Evolutionary conservation across 2,797 vertebrate genomes (phyloP), one percentile per base, ranked within the genome.

Genomic region (Chloroceryle inda): DNA sequence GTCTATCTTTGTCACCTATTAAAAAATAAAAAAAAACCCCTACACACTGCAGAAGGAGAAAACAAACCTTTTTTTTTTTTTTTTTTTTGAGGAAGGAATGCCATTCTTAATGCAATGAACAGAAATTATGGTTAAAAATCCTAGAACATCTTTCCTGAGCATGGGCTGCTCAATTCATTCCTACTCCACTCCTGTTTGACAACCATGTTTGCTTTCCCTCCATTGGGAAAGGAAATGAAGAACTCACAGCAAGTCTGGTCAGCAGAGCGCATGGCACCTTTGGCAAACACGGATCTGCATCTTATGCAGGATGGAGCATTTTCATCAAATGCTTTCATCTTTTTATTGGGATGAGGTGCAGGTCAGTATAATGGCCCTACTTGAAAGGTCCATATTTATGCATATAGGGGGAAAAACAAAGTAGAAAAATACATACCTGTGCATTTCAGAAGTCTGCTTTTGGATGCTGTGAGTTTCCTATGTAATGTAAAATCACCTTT

Each of bases 391-490:
- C 5, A 2, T 74, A 37, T 74, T 71, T 59, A 42, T 44, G 71
- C 21, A 27, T 55, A 20, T 0, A 52, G 29, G 0, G 20, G 5
- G 6, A 37, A 62, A 92, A 80, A 42, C 4, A 29, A 80, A 49
- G 13, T 26, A 40, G 35, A 27, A 71, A 80, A 80, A 9, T 3
- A 37, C 0, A 5, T 49, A 40, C 9, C 63, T 37, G 3, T 45
- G 53, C 19, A 10, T 90, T 86, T 92, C 35, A 22, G 40, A 84
- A 81, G 16, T 44, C 58, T 86, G 52, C 27, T 75, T 93, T 66
- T 69, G 16, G 14, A n/a, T 67, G 11, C 40, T 62, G 50, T 3
- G 4, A 11, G 9, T 80, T 88, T 77, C 37, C 73, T 47, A 2
- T 44, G 4, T 63, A 40, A 55, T 27, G 20, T 38, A 26, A 88